Evolutionary conservation across 2,797 vertebrate genomes (phyloP).

Genomic region (Rhynchonycteris naso): DNA sequence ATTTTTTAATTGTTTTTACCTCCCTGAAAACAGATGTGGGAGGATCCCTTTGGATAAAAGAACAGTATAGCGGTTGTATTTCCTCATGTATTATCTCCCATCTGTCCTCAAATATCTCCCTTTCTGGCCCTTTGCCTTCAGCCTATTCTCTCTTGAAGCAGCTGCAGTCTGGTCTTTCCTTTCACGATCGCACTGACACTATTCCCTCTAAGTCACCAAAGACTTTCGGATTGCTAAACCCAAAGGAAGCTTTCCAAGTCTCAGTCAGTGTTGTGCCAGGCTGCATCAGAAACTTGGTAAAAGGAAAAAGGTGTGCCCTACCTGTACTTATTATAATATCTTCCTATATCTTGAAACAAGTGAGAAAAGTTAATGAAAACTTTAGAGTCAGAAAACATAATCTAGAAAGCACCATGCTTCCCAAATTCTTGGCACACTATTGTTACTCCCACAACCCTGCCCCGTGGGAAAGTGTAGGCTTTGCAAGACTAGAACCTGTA

Average conservation of each 20-base stretch:
- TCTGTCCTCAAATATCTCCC: background rate
- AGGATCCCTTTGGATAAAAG: background rate
- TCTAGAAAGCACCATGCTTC: background rate
- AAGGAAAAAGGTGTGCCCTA: background rate
- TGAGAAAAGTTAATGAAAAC: background rate
- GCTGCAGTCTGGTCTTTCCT: background rate
- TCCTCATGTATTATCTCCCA: background rate
- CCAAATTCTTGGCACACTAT: background rate
- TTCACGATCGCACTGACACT: background rate
- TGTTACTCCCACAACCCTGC: background rate
- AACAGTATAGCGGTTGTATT: background rate
- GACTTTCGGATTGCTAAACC: conserved; percentile 15
- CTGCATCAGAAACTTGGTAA: background rate
- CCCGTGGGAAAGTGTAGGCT: background rate
- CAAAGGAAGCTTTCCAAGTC: background rate
- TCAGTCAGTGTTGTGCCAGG: background rate
- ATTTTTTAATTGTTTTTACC: background rate
- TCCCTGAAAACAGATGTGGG: background rate
- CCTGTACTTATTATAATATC: background rate
- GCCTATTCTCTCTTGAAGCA: background rate
- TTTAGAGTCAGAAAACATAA: background rate
- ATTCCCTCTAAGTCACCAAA: background rate
- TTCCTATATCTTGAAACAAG: background rate
- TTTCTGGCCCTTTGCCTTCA: background rate
- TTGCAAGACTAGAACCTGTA: background rate